phyloP scores from a whole-genome alignment of 2,113 vertebrate species.

The Hypocryptadius cinnamomeus region DNA sequence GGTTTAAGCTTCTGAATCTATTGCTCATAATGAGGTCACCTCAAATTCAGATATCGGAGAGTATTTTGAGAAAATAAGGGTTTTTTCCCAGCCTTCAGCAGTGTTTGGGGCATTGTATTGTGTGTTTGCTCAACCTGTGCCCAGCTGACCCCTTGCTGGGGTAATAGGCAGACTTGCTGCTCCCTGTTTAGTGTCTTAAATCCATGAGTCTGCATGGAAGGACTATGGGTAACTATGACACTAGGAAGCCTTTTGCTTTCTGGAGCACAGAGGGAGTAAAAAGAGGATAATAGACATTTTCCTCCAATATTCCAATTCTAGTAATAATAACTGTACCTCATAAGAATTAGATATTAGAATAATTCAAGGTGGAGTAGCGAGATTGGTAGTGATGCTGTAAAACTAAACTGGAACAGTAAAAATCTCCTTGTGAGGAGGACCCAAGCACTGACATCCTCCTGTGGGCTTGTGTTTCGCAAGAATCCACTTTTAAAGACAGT shows the following conservation, averaged over 20 bases:
- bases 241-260: neutral
- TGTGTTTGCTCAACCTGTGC: neutral
- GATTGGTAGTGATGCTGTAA: neutral
- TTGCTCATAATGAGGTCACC: neutral
- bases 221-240: neutral
- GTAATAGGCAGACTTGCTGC: neutral
- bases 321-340: neutral
- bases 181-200: neutral
- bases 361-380: neutral
- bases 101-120: neutral
- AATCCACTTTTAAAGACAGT: neutral
- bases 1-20: neutral
- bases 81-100: neutral
- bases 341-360: neutral
- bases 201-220: fast-evolving
- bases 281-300: neutral
- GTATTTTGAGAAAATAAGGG: neutral
- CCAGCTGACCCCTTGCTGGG: neutral
- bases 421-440: neutral
- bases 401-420: neutral
- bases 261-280: neutral
- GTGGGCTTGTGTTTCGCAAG: neutral
- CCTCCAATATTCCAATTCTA: neutral
- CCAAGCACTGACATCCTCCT: neutral
- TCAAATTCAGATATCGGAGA: neutral